A percentile compares a stretch with the other conserved stretches of the same genome.
Conservation (phyloP, 2,113 vertebrate genomes). For the Syrmaticus mikado region DNA sequence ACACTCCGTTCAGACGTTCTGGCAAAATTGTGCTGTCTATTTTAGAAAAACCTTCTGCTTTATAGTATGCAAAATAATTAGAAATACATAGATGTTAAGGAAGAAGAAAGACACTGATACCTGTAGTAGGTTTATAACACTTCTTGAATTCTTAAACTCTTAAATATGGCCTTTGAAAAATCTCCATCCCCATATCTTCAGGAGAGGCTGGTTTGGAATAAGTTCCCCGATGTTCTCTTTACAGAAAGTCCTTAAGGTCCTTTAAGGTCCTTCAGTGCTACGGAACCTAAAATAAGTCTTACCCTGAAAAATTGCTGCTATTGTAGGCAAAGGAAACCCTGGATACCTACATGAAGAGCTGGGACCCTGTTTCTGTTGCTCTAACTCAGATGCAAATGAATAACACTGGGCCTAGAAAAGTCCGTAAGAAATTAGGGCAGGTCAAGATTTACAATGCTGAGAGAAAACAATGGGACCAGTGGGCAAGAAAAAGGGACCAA, state of each 20-base stretch:
- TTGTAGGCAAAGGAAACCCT: not conserved
- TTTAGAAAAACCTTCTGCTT: not conserved
- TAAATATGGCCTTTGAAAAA: not conserved
- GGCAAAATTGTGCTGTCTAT: not conserved
- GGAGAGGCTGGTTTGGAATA: not conserved
- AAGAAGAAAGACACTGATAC: not conserved
- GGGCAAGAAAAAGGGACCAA: not conserved
- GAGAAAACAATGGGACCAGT: not conserved
- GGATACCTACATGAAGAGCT: not conserved
- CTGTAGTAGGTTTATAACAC: not conserved
- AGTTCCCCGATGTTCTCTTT: not conserved
- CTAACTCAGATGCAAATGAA: not conserved
- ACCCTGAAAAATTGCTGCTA: not conserved
- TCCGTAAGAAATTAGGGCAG: not conserved
- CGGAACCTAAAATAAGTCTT: not conserved
- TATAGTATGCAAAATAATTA: not conserved
- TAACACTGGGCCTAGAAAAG: accelerated
- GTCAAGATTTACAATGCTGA: not conserved
- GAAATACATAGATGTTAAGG: accelerated
- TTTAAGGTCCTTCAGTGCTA: not conserved
- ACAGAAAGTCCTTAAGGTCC: not conserved
- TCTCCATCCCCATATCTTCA: not conserved
- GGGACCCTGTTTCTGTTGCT: not conserved
- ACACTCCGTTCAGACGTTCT: not conserved
- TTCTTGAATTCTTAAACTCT: not conserved